Evolutionary conservation across 2,888 invertebrate species (phyloP).

Genomic region (Oscheius sp.): DNA sequence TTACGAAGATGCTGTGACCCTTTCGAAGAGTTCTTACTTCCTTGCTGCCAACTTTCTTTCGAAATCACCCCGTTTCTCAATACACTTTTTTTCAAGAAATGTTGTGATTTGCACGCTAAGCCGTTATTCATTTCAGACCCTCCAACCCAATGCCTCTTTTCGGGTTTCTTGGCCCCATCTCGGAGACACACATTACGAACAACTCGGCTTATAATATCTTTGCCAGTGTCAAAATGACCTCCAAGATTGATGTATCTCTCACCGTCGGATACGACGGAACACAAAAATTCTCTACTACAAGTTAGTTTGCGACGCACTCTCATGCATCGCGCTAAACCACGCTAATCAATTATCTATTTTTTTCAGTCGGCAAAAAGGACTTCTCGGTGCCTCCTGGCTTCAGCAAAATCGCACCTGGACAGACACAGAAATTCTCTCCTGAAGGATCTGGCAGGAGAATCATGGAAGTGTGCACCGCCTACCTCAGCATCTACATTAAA

Average conservation of each 20-base stretch:
- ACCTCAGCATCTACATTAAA: slow-evolving; percentile 19
- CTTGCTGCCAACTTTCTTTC: no score
- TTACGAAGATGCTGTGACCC: no score
- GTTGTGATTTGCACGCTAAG: background rate
- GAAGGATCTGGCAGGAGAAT: slow-evolving; percentile 16
- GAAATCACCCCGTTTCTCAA: background rate
- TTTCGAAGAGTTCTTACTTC: no score
- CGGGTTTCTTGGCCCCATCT: slow-evolving; percentile 19
- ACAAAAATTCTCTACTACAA: background rate
- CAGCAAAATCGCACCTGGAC: slow-evolving; percentile 12
- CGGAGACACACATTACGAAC: slow-evolving; percentile 15
- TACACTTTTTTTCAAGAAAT: slow-evolving; percentile 11
- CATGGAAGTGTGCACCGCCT: slow-evolving; percentile 21
- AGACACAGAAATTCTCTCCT: slow-evolving; percentile 8
- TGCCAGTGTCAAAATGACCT: slow-evolving; percentile 9
- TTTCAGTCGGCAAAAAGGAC: slow-evolving; percentile 10
- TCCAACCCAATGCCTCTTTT: slow-evolving; percentile 15
- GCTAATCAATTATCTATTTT: background rate
- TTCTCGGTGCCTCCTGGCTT: slow-evolving; percentile 5
- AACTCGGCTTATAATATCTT: slow-evolving; percentile 2
- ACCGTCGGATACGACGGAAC: background rate
- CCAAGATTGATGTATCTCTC: slow-evolving; percentile 15
- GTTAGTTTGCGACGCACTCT: slow-evolving; percentile 5
- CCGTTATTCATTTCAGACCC: slow-evolving; percentile 5
- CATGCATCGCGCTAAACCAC: background rate